Evolutionary conservation across 2,113 vertebrate genomes (phyloP).

Genomic region (Hiodon alosoides): DNA sequence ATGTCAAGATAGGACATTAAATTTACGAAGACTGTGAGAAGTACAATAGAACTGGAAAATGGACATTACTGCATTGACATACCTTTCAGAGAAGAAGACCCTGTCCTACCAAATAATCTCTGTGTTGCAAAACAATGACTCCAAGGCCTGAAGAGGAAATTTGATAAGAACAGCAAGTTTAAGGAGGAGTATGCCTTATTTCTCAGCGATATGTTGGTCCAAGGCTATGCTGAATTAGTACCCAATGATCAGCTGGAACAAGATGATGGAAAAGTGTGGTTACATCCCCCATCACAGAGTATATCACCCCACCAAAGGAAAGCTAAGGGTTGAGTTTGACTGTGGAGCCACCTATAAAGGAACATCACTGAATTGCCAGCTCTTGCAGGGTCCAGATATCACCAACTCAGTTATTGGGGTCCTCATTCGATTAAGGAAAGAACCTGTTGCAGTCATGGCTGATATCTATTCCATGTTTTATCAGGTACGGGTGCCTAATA

Average conservation of each 20-base stretch:
- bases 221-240: conserved; percentile 10
- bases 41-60: neutral
- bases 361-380: conserved; percentile 18
- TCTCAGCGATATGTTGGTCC: conserved; percentile 6
- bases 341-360: conserved; percentile 13
- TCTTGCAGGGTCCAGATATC: conserved; percentile 14
- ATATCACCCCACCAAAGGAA: conserved; percentile 15
- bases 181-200: neutral
- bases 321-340: conserved; percentile 6
- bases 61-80: neutral
- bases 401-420: neutral
- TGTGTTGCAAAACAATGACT: conserved; percentile 7
- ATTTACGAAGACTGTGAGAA: conserved; percentile 4
- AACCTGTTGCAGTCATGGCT: no score
- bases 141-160: conserved; percentile 11
- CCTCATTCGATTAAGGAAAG: neutral
- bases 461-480: no score
- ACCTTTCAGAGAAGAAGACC: neutral
- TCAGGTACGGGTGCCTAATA: no score
- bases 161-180: conserved; percentile 1
- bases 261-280: no score
- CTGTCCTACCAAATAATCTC: neutral
- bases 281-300: no score
- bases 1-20: neutral
- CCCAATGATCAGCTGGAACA: neutral